Percentiles rank a stretch among this genome's conserved stretches.
Conservation (phyloP, 2,797 vertebrate genomes). For the Adelosebastes latens region DNA sequence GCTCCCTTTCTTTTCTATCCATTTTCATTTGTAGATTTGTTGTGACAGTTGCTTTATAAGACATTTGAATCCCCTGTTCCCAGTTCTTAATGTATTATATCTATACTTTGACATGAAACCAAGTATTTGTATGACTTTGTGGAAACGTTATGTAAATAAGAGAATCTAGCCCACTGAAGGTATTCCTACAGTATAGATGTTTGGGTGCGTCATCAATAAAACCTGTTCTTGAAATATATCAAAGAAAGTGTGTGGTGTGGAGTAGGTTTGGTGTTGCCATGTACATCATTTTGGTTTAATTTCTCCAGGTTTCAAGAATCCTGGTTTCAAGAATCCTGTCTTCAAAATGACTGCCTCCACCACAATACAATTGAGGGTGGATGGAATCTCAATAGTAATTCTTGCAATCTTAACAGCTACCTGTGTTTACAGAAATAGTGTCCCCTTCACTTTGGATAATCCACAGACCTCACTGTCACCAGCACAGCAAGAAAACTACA, state of each 20-base stretch:
- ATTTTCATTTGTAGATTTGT: slow-evolving; percentile 85
- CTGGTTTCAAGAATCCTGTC: background rate
- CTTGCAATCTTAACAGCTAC: background rate
- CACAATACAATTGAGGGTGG: background rate
- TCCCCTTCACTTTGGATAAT: background rate
- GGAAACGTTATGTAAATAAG: slow-evolving; percentile 81
- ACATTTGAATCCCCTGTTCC: slow-evolving; percentile 60
- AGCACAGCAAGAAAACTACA: background rate
- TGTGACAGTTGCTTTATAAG: slow-evolving; percentile 84
- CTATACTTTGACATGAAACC: slow-evolving; percentile 80
- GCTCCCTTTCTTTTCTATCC: slow-evolving; percentile 67
- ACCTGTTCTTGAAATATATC: slow-evolving; percentile 72
- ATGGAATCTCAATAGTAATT: background rate
- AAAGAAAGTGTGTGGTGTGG: slow-evolving; percentile 46
- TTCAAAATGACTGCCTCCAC: background rate
- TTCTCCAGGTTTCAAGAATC: background rate
- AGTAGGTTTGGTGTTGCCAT: background rate
- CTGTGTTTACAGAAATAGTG: background rate
- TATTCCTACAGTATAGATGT: slow-evolving; percentile 76
- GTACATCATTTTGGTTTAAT: background rate
- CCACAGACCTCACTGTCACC: background rate
- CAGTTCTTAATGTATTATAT: slow-evolving; percentile 79
- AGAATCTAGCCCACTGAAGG: slow-evolving; percentile 75
- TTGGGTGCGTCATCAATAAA: slow-evolving; percentile 79
- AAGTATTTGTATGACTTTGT: slow-evolving; percentile 83